These are phyloP conservation scores for Phortica okadai DNA, from an alignment of 2,888 invertebrate genomes.

Conservation along the genomic window DNA sequence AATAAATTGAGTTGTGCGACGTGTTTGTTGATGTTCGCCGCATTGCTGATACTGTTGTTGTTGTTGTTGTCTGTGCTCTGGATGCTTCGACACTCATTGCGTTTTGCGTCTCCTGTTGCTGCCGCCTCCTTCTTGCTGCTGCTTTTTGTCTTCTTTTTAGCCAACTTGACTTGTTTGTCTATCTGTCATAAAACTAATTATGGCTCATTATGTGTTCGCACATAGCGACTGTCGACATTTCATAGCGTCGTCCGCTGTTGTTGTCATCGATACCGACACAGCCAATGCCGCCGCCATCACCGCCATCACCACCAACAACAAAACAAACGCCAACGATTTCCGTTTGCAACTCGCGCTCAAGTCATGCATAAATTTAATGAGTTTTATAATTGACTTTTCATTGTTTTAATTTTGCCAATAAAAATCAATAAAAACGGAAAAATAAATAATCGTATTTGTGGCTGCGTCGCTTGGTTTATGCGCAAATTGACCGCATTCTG, in stretches of 20 bases:
- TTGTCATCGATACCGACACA: neutral
- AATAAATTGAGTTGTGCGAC: slow-evolving; percentile 41
- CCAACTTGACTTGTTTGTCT: slow-evolving; percentile 10
- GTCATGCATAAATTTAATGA: slow-evolving; percentile 49
- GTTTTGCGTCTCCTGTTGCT: slow-evolving; percentile 17
- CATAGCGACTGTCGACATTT: neutral
- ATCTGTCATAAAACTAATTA: slow-evolving; percentile 34
- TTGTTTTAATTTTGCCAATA: slow-evolving; percentile 48
- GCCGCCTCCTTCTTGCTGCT: slow-evolving; percentile 10
- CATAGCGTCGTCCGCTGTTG: neutral
- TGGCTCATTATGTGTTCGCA: slow-evolving; percentile 21
- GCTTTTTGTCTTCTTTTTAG: neutral
- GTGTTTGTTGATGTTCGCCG: neutral
- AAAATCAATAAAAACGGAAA: slow-evolving; percentile 19
- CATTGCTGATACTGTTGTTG: slow-evolving; percentile 14
- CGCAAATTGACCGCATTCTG: slow-evolving; percentile 1
- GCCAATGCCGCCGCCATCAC: neutral
- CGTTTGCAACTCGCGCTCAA: neutral
- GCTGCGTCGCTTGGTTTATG: slow-evolving; percentile 52
- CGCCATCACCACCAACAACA: neutral
- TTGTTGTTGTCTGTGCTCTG: slow-evolving; percentile 6
- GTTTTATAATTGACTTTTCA: slow-evolving; percentile 60
- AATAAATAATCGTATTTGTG: slow-evolving; percentile 49
- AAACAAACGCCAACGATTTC: neutral
- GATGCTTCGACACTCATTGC: neutral